Conservation (phyloP, 2,113 vertebrate genomes). For the Danionella cerebrum region DNA sequence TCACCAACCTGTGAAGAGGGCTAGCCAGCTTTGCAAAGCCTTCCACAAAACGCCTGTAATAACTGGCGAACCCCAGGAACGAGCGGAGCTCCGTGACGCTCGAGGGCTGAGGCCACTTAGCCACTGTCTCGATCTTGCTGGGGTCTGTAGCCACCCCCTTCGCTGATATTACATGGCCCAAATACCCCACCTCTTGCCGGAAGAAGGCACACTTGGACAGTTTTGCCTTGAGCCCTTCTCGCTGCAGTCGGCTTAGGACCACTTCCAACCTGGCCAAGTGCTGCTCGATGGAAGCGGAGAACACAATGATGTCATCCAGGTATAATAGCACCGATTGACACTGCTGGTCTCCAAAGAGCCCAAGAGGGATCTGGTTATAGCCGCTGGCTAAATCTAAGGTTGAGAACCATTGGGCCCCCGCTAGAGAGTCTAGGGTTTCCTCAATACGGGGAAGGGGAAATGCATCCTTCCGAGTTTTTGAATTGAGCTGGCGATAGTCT, state of each 20-base stretch:
- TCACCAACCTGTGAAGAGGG: too few relatives aligned
- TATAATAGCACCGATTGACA: background rate
- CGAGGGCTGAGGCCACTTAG: too few relatives aligned
- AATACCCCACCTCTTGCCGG: background rate
- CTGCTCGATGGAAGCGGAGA: background rate
- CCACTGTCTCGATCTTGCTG: background rate
- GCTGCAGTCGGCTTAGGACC: background rate
- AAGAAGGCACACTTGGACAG: background rate
- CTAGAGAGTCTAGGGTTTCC: background rate
- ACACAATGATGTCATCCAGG: background rate
- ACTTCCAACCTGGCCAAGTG: background rate
- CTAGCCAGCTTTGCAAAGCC: too few relatives aligned
- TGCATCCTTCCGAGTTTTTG: background rate
- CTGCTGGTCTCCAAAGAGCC: background rate
- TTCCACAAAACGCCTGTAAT: too few relatives aligned
- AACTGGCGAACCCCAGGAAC: too few relatives aligned
- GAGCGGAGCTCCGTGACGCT: too few relatives aligned
- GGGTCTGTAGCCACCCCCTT: background rate
- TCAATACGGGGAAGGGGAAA: background rate
- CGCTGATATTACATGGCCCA: background rate
- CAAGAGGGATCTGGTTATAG: background rate
- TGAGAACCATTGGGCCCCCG: background rate
- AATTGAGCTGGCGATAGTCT: too few relatives aligned
- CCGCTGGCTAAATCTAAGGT: background rate
- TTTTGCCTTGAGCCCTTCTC: background rate